phyloP scores from a whole-genome alignment of 2,888 invertebrate species.

The Trissolcus brochymenae region DNA sequence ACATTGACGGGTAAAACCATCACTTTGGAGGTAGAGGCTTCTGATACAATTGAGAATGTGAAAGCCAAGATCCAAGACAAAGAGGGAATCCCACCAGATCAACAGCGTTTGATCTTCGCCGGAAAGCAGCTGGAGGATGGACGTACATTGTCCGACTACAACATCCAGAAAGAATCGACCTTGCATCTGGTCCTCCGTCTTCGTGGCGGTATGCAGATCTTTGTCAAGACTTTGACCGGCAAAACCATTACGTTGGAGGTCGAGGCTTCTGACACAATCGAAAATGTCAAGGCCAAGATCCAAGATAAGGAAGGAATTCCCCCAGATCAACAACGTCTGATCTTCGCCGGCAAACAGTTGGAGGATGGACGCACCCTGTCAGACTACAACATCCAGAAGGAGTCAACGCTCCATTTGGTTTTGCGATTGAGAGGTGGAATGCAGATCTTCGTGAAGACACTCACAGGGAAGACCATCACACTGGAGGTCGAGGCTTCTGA shows the following conservation, averaged over 20 bases:
- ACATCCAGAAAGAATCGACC: background rate
- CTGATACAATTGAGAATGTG: constrained; percentile 62
- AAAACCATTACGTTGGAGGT: constrained; percentile 2
- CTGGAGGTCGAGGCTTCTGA: constrained; percentile 1
- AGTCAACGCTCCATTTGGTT: background rate
- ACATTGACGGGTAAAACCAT: background rate
- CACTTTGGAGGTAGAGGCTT: background rate
- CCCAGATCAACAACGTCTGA: constrained; percentile 62
- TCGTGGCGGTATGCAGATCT: constrained; percentile 1
- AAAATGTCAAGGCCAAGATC: constrained; percentile 66
- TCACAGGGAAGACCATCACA: background rate
- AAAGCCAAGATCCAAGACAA: constrained; percentile 67
- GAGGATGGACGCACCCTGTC: background rate
- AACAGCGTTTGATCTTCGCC: constrained; percentile 53
- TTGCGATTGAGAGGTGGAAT: background rate
- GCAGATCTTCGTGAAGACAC: background rate
- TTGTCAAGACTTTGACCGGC: background rate
- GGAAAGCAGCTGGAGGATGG: constrained; percentile 6
- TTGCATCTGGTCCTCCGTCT: background rate
- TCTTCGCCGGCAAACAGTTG: constrained; percentile 1
- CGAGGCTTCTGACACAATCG: constrained; percentile 55
- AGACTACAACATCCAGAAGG: constrained; percentile 1
- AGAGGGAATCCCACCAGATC: constrained; percentile 65
- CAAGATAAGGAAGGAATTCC: constrained; percentile 67
- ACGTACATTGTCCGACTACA: constrained; percentile 1